Percentiles rank a stretch among this genome's conserved stretches.
Evolutionary conservation across 2,797 vertebrate genomes (phyloP).

Genomic region (Eremophila alpestris): DNA sequence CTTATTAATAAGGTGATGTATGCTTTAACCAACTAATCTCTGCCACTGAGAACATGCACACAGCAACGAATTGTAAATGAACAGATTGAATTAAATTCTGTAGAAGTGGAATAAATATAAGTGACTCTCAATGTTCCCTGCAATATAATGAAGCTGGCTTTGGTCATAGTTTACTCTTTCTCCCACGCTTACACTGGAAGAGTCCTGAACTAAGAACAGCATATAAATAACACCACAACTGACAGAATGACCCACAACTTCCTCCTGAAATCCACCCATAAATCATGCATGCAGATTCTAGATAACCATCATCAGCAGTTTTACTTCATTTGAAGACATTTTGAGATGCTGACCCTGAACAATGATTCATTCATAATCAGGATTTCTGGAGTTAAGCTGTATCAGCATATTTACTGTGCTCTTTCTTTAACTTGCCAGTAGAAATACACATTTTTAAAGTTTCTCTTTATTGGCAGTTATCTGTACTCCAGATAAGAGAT

Average conservation of each 20-base stretch:
- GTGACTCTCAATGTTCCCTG: background rate
- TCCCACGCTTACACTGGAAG: constrained; percentile 12
- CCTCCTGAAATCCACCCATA: constrained; percentile 34
- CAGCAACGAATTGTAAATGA: background rate
- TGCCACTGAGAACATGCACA: background rate
- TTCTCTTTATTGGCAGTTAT: background rate
- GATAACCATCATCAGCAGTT: background rate
- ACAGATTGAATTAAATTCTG: background rate
- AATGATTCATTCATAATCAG: background rate
- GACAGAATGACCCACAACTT: constrained; percentile 49
- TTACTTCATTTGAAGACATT: background rate
- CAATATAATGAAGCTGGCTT: background rate
- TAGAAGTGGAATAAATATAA: constrained; percentile 4
- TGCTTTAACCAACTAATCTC: background rate
- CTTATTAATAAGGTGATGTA: background rate
- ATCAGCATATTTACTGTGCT: background rate
- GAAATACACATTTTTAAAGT: background rate
- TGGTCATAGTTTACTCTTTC: constrained; percentile 31
- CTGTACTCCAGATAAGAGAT: background rate
- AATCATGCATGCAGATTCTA: constrained; percentile 24
- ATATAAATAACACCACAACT: constrained; percentile 44
- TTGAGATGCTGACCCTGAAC: background rate
- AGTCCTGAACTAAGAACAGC: constrained; percentile 18
- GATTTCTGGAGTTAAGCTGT: background rate
- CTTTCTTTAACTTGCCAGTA: background rate